phyloP scores from a whole-genome alignment of 1,140 invertebrate species.

The Drosophila micromelanica region DNA sequence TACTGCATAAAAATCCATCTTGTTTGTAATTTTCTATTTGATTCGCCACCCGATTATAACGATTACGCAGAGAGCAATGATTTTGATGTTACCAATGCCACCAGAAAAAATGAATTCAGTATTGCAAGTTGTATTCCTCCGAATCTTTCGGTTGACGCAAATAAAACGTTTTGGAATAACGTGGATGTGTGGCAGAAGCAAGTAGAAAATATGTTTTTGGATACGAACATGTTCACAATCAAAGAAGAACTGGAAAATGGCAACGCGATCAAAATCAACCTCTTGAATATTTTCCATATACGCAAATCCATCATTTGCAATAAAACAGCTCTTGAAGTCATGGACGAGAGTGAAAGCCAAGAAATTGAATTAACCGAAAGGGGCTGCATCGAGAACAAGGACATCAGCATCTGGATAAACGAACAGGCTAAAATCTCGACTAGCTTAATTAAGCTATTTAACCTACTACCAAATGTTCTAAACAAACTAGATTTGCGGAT shows the following conservation, averaged over 20 bases:
- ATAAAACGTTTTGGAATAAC: slow-evolving; percentile 9
- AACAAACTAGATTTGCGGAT: background rate
- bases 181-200: slow-evolving; percentile 29
- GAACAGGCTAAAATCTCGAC: slow-evolving; percentile 12
- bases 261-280: slow-evolving; percentile 15
- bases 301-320: slow-evolving; percentile 34
- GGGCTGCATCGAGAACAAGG: background rate
- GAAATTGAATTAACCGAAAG: background rate
- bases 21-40: slow-evolving; percentile 36
- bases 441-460: slow-evolving; percentile 2
- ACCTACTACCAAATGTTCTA: background rate
- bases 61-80: background rate
- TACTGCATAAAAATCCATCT: slow-evolving; percentile 45
- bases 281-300: slow-evolving; percentile 32
- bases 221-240: slow-evolving; percentile 12
- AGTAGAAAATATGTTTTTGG: slow-evolving; percentile 28
- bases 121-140: slow-evolving; percentile 29
- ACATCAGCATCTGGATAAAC: slow-evolving; percentile 38
- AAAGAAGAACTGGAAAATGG: slow-evolving; percentile 3
- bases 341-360: background rate
- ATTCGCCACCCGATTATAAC: slow-evolving; percentile 25
- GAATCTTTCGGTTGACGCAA: background rate
- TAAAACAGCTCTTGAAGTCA: background rate
- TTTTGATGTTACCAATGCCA: too few species aligned
- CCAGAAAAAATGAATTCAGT: background rate